Percentiles rank a stretch among this genome's conserved stretches.
These are phyloP conservation scores for Chesias legatella DNA, from an alignment of 2,888 invertebrate genomes.

Conservation along the genomic window DNA sequence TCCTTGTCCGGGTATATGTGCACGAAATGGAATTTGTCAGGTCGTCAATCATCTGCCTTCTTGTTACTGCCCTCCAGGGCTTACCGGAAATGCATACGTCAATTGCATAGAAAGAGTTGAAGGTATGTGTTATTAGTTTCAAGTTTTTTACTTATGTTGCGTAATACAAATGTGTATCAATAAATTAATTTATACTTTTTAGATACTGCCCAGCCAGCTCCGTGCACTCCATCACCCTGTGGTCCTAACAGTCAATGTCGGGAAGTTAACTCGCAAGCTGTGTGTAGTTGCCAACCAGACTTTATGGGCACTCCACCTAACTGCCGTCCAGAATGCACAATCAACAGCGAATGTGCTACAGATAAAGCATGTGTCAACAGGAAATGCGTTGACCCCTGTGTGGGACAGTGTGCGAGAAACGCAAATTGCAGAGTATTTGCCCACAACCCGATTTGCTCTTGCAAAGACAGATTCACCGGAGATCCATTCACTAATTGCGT, in stretches of 20 bases:
- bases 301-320: constrained; percentile 89
- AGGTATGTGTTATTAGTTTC: constrained; percentile 42
- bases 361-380: constrained; percentile 88
- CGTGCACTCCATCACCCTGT: constrained; percentile 87
- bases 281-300: constrained; percentile 85
- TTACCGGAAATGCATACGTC: constrained; percentile 85
- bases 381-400: constrained; percentile 89
- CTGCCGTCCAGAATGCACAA: constrained; percentile 90
- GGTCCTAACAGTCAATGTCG: constrained; percentile 89
- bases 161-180: neutral
- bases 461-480: constrained; percentile 86
- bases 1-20: constrained; percentile 89
- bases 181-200: constrained; percentile 29
- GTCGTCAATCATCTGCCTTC: constrained; percentile 88
- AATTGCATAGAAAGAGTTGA: constrained; percentile 76
- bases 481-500: constrained; percentile 85
- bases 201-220: constrained; percentile 68
- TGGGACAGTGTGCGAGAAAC: constrained; percentile 88
- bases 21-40: constrained; percentile 85
- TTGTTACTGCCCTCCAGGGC: constrained; percentile 85
- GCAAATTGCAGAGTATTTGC: constrained; percentile 90
- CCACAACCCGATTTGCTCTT: constrained; percentile 91
- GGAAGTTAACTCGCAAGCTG: constrained; percentile 83
- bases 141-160: too few species aligned
- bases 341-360: constrained; percentile 88